Conservation (phyloP, 2,888 invertebrate genomes). For the Scaptomyza polygonia region DNA sequence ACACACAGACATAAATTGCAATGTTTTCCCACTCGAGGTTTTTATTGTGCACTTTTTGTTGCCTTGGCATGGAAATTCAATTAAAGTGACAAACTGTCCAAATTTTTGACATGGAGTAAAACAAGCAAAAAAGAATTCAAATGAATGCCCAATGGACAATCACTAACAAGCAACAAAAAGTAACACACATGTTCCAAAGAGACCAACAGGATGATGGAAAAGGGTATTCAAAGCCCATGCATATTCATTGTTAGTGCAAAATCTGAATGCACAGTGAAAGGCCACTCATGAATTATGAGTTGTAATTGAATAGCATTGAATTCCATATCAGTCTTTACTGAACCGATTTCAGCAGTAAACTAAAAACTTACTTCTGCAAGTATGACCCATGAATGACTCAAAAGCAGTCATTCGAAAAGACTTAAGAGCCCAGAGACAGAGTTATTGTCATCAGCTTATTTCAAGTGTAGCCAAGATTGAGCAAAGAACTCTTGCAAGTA, state of each 20-base stretch:
- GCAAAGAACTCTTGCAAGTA: too few species aligned
- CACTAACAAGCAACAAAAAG: constrained; percentile 44
- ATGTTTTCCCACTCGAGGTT: constrained; percentile 29
- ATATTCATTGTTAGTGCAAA: constrained; percentile 55
- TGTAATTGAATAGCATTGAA: constrained; percentile 68
- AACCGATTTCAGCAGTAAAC: constrained; percentile 1
- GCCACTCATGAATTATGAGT: constrained; percentile 74
- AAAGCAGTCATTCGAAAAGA: constrained; percentile 22
- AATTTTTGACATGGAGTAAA: constrained; percentile 71
- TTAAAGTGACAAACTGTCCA: constrained; percentile 81
- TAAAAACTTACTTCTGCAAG: constrained; percentile 13
- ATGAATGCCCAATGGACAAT: constrained; percentile 78
- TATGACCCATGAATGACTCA: constrained; percentile 14
- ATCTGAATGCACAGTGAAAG: constrained; percentile 38
- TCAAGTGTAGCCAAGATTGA: constrained; percentile 16
- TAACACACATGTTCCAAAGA: constrained; percentile 20
- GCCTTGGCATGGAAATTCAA: constrained; percentile 75
- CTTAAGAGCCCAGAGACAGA: constrained; percentile 15
- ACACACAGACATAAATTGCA: constrained; percentile 53
- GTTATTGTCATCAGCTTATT: constrained; percentile 24
- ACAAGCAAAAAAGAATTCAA: constrained; percentile 47
- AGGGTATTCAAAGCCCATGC: constrained; percentile 40
- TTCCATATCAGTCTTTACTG: constrained; percentile 6
- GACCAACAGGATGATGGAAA: neutral
- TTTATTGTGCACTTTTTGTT: constrained; percentile 48